Base-by-base conservation (phyloP, 2,113 vertebrate genomes). In the Antennarius striatus region DNA sequence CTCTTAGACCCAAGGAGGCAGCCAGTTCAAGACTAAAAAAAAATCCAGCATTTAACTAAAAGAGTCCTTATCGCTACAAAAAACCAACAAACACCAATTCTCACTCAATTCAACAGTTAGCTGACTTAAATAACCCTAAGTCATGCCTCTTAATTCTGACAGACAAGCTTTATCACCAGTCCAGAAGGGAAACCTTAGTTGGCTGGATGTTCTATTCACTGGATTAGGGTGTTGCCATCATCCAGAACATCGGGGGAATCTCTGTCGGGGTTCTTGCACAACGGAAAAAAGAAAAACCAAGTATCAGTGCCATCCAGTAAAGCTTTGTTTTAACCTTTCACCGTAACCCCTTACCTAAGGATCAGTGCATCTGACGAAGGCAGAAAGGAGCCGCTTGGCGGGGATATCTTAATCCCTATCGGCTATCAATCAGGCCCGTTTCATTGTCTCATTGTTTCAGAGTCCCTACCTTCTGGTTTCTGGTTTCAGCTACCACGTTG, bases 361-460 rank as follows among this genome's bases (percentile, higher is more conserved):
- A 61, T 77, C 71, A 47, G 43, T 77, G 59, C 64, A 54, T 74
- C 58, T 75, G 67, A 67, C 57, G 0, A 16, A 6, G 14, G 42
- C 32, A 68, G 70, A 63, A 64, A 49, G 45, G 72, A 54, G 65
- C 73, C 64, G n/a, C 73, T 68, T 77, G 59, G 61, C 58, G 45
- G 56, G 30, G 59, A 82, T 83, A 59, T 61, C 76, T 50, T 68
- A 71, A 49, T 72, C 58, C 58, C 16, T 77, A 83, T 88, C 79
- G 30, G 55, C 59, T 66, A 63, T 49, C 62, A 53, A 48, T 48
- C 68, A 55, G 79, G 60, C 56, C 40, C 40, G 43, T 57, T 55
- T 72, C 62, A 63, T 54, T 15, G 61, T 66, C 63, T 84, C 70
- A 76, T 72, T 58, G 69, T 86, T 75, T 75, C 49, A 48, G 76